A percentile compares a stretch with the other conserved stretches of the same genome.
These are phyloP conservation scores for Cyrtodaria siliqua DNA, from an alignment of 2,888 invertebrate species.

Conservation along the genomic window DNA sequence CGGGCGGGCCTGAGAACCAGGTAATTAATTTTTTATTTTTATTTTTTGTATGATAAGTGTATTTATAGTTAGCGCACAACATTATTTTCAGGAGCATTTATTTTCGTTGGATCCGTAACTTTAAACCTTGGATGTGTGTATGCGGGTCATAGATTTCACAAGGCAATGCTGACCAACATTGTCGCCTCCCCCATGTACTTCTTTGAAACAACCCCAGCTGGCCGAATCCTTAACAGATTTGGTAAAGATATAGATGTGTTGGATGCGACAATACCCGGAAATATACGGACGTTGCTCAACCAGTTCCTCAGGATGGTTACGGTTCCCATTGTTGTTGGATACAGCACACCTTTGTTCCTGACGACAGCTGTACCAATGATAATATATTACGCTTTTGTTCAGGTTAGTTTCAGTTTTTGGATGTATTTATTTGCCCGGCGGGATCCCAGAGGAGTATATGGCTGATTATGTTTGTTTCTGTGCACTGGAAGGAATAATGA, in stretches of 20 bases:
- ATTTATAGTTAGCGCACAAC: too few relatives aligned
- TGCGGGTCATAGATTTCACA: conserved; percentile 72
- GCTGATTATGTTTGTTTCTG: too few relatives aligned
- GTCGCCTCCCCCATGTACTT: conserved; percentile 79
- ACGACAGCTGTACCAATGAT: conserved; percentile 74
- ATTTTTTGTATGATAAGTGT: too few relatives aligned
- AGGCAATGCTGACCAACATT: conserved; percentile 70
- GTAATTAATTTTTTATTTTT: too few relatives aligned
- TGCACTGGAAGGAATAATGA: too few relatives aligned
- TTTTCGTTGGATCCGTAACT: conserved; percentile 41
- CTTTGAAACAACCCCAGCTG: conserved; percentile 83
- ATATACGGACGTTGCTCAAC: conserved; percentile 67
- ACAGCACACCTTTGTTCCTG: conserved; percentile 78
- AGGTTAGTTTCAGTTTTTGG: conserved; percentile 76
- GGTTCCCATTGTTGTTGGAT: conserved; percentile 76
- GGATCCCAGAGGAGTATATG: too few relatives aligned
- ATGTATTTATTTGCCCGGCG: too few relatives aligned
- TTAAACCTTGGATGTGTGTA: conserved; percentile 65
- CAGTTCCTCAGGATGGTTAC: conserved; percentile 68
- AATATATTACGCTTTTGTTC: conserved; percentile 78
- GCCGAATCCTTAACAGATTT: conserved; percentile 81
- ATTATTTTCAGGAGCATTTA: conserved; percentile 50
- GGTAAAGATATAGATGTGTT: conserved; percentile 82
- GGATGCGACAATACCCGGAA: conserved; percentile 76
- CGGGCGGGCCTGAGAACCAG: too few relatives aligned